These are phyloP conservation scores for Nipponacmea schrenckii DNA, from an alignment of 2,888 invertebrate genomes.

Conservation along the genomic window DNA sequence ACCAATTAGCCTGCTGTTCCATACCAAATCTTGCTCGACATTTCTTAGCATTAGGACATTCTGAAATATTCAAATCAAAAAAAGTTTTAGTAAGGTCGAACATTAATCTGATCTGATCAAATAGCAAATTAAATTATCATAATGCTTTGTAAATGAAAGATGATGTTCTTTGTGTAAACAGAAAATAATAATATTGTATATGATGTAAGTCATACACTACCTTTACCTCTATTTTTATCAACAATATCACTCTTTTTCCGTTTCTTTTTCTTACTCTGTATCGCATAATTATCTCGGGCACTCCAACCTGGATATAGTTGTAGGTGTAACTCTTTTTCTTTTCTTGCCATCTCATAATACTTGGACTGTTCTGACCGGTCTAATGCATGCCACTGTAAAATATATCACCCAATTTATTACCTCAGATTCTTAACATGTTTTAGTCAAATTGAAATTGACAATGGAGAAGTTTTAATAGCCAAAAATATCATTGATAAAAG, in stretches of 20 bases:
- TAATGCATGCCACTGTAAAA: conserved; percentile 95
- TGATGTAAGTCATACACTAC: background rate
- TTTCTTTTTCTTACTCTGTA: conserved; percentile 98
- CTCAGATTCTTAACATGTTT: too few species aligned
- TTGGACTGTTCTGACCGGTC: conserved; percentile 99
- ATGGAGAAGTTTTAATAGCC: too few species aligned
- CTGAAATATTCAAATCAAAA: conserved; percentile 42
- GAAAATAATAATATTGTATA: background rate
- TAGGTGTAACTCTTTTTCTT: conserved; percentile 99
- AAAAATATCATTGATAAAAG: too few species aligned
- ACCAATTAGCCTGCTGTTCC: conserved; percentile 99
- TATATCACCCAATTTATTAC: background rate
- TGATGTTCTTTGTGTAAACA: too few species aligned
- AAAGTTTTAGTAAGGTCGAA: background rate
- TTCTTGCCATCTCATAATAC: conserved; percentile 99
- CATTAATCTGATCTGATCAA: background rate
- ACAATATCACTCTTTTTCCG: conserved; percentile 76
- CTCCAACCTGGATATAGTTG: conserved; percentile 99
- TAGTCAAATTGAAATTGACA: too few species aligned
- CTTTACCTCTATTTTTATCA: conserved; percentile 28
- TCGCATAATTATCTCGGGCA: conserved; percentile 99
- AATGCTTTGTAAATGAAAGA: too few species aligned
- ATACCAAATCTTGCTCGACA: conserved; percentile 98
- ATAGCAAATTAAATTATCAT: background rate
- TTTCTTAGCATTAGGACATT: conserved; percentile 95